Evolutionary conservation across 2,888 invertebrate species (phyloP).

Genomic region (Holacanthella duospinosa): DNA sequence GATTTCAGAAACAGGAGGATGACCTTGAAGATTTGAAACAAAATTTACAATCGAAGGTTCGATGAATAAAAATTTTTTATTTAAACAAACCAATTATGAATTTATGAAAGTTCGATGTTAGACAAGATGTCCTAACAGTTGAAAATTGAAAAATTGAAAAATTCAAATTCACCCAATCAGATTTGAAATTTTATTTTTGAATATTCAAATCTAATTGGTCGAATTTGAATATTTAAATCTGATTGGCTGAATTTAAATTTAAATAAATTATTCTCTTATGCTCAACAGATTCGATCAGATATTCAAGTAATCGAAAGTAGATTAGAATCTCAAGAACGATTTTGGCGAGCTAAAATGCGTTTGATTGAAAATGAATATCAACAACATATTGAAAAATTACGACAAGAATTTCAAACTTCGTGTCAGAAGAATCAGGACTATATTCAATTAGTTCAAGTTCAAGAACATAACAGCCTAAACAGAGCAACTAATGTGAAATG

Average conservation of each 20-base stretch:
- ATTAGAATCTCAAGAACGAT: slow-evolving; percentile 5
- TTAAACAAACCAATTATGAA: background rate
- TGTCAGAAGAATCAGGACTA: background rate
- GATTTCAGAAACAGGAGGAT: slow-evolving; percentile 5
- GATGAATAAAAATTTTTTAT: background rate
- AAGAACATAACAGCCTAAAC: too few species aligned
- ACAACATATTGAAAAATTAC: background rate
- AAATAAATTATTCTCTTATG: too few species aligned
- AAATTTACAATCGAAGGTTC: background rate
- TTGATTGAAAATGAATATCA: background rate
- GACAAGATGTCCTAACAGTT: too few species aligned
- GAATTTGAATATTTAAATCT: too few species aligned
- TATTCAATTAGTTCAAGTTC: background rate
- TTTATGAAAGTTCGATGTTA: too few species aligned
- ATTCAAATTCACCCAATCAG: too few species aligned
- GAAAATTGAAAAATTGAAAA: too few species aligned
- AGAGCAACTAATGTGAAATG: too few species aligned
- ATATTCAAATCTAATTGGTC: too few species aligned
- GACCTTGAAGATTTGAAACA: background rate
- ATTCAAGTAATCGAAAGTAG: background rate
- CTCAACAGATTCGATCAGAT: background rate
- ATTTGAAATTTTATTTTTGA: too few species aligned
- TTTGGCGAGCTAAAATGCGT: background rate
- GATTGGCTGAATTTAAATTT: too few species aligned
- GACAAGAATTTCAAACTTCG: background rate